These are phyloP conservation scores for Echinops telfairi DNA, from an alignment of 2,113 vertebrate species.

Conservation along the genomic window DNA sequence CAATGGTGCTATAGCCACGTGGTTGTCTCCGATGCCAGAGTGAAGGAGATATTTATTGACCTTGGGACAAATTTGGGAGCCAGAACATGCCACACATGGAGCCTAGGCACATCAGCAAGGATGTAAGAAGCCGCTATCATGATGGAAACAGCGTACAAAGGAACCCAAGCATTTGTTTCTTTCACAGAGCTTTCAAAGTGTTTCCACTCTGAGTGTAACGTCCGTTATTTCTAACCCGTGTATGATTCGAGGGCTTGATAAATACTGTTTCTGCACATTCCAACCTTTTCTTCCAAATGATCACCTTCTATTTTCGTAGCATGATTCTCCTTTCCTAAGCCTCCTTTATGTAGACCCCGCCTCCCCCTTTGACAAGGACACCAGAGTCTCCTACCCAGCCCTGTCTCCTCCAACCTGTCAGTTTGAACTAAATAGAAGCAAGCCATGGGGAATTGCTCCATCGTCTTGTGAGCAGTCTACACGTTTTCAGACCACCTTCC, in stretches of 20 bases:
- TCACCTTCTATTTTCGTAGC: not conserved
- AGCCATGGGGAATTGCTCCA: not conserved
- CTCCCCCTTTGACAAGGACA: not conserved
- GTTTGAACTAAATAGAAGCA: slow-evolving; percentile 23
- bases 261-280: not conserved
- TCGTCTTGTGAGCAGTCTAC: not conserved
- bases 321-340: not conserved
- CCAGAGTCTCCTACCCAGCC: not conserved
- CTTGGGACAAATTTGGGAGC: slow-evolving; percentile 88
- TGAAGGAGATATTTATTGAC: slow-evolving; percentile 87
- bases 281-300: not conserved
- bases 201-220: not conserved
- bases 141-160: not conserved
- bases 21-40: slow-evolving; percentile 82
- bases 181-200: not conserved
- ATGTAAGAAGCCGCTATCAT: not conserved
- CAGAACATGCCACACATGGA: slow-evolving; percentile 91
- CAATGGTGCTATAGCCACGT: not conserved
- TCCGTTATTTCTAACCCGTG: slow-evolving; percentile 4
- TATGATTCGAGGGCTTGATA: not conserved
- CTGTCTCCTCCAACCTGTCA: too few species aligned
- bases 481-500: not conserved
- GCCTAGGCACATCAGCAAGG: slow-evolving; percentile 83
- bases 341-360: not conserved
- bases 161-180: not conserved